These are phyloP conservation scores for Aphaenogaster floridana DNA, from an alignment of 1,140 invertebrate species.

Conservation along the genomic window DNA sequence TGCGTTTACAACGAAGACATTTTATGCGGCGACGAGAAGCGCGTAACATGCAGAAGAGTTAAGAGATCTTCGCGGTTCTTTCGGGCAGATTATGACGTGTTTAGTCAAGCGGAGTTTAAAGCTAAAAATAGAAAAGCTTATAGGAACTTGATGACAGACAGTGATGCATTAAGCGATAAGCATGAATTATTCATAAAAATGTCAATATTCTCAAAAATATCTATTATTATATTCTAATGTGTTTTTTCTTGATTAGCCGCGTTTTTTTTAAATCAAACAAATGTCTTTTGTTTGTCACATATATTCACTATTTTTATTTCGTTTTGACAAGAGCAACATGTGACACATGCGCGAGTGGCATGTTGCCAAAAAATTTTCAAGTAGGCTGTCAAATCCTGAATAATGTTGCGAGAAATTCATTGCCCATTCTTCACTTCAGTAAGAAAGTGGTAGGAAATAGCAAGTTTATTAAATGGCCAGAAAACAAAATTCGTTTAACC, in stretches of 20 bases:
- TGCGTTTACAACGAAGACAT: slow-evolving; percentile 44
- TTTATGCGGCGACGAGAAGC: slow-evolving; percentile 65
- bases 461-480: background rate
- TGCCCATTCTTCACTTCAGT: background rate
- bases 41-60: slow-evolving; percentile 8
- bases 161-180: background rate
- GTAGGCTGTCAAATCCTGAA: slow-evolving; percentile 32
- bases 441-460: background rate
- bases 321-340: slow-evolving; percentile 36
- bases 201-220: background rate
- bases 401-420: slow-evolving; percentile 1
- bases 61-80: background rate
- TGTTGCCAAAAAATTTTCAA: slow-evolving; percentile 72
- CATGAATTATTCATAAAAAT: background rate
- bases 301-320: background rate
- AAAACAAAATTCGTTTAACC: background rate
- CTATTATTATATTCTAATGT: background rate
- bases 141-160: background rate
- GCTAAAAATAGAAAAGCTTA: background rate
- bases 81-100: background rate
- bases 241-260: background rate
- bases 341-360: slow-evolving; percentile 67
- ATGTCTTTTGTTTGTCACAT: slow-evolving; percentile 8
- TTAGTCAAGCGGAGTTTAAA: background rate
- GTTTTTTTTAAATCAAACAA: background rate